Evolutionary conservation across 1,140 invertebrate genomes (phyloP), one percentile per base, ranked within the genome.

Genomic region (Marisa cornuarietis): DNA sequence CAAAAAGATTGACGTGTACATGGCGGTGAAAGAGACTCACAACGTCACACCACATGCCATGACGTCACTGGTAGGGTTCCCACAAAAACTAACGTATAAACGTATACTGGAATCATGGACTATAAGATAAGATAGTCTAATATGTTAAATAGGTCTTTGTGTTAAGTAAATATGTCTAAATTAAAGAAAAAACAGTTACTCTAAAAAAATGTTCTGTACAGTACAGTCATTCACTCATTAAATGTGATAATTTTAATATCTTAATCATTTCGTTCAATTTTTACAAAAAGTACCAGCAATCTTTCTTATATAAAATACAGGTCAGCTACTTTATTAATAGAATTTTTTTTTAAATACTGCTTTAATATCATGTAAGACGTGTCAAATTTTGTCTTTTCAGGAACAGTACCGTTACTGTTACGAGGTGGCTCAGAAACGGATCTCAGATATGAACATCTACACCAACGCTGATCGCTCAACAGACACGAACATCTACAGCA

Each of bases 1-100:
- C 68, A 82, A 90, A 20, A 83, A 90, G 77, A 85, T 91, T 22
- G 89, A 91, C 78, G 87, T 91, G 10, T 92, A 90, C 83, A 85
- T 90, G 75, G 90, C 89, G 18, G 87, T 91, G 11, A 88, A 86
- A 79, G 79, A 82, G 20, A 78, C 78, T 22, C 71, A 82, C 22
- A 80, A 83, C 51, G 79, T 81, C 69, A 71, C 80, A 18, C 83
- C 84, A n/a, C 78, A 84, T 58, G 72, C 72, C 49, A 66, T 80
- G 49, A 58, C 68, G 24, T 58, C 77, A 54, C 26, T 72, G 54
- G 77, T 78, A 10, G 54, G 76, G 31, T 6, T 42, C 31, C 31
- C 31, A 42, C 31, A 42, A 42, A 42, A 6, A 42, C 31, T 6
- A 42, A 42, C 31, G 31, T 42, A 6, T 42, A 6, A 6, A 42